Base-by-base conservation (phyloP, 2,888 invertebrate species). In the Poecilus cupreus region DNA sequence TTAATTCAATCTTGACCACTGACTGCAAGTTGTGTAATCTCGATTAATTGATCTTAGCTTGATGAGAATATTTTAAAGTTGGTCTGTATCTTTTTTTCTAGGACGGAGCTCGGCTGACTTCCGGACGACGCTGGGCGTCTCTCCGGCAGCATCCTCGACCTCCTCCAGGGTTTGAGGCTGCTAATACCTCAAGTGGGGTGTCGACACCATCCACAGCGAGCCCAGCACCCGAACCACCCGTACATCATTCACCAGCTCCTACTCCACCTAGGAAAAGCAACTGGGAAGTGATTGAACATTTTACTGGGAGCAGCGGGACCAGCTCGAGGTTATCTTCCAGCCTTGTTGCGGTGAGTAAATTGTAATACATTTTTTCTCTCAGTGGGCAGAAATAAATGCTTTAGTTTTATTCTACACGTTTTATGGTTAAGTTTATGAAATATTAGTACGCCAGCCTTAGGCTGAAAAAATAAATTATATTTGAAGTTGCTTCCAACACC, bases 221-320 rank as follows among this genome's bases (percentile, higher is more conserved):
- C 81, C 86, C 86, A 8, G 87, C 87, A 68, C 87, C 87, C n/a
- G 83, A 86, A 82, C 85, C 86, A 3, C 83, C 84, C 3, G 83
- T 84, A 11, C 93, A 83, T 90, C 88, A 85, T 51, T 86, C 85
- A 82, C 88, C 89, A 4, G 88, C 92, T 18, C 92, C 93, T 57
- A 92, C 93, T 18, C 92, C 92, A 1, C 92, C 93, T 2, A 93
- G 93, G 88, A 96, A 96, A 88, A 96, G 96, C 86, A 96, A 96
- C 90, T 96, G 96, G 96, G 96, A 96, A 88, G 96, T 96, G 85
- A 96, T 96, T 86, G 96, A 96, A 88, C 96, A 96, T 89, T 96
- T 95, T 89, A 93, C 93, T 82, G 91, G 91, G 72, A 91, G 90
- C 83, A 92, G 92, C 26, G 91, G 91, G 83, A 90, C 87, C 85